phyloP scores from a whole-genome alignment of 2,888 invertebrate species.

The Hylaea fasciaria region DNA sequence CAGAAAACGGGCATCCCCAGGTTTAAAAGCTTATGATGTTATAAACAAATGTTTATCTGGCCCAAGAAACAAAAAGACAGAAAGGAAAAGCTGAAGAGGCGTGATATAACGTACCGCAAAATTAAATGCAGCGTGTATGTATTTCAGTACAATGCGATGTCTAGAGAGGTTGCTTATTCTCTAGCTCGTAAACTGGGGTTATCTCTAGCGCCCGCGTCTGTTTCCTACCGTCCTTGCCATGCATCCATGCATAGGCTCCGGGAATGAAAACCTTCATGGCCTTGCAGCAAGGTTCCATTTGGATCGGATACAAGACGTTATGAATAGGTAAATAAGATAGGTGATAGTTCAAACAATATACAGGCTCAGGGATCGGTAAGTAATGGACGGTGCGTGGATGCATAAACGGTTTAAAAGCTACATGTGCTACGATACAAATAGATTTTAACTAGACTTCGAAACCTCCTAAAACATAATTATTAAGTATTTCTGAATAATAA shows the following conservation, averaged over 20 bases:
- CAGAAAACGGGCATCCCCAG: too few relatives aligned
- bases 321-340: conserved; percentile 14
- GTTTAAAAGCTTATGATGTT: too few relatives aligned
- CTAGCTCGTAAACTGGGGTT: conserved; percentile 1
- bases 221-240: conserved; percentile 10
- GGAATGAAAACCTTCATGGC: neutral
- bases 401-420: neutral
- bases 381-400: conserved; percentile 13
- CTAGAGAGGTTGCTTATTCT: neutral
- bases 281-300: conserved; percentile 21
- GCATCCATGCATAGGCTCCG: neutral
- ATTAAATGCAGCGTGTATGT: too few relatives aligned
- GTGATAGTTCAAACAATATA: conserved; percentile 34
- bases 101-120: too few relatives aligned
- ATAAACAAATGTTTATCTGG: too few relatives aligned
- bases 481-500: too few relatives aligned
- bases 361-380: conserved; percentile 20
- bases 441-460: too few relatives aligned
- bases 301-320: conserved; percentile 1
- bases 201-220: conserved; percentile 12
- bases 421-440: neutral
- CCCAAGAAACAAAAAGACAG: too few relatives aligned
- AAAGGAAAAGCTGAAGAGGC: too few relatives aligned
- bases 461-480: too few relatives aligned
- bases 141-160: neutral